phyloP scores from a whole-genome alignment of 2,888 invertebrate genomes.

The Ramazzottius varieornatus region DNA sequence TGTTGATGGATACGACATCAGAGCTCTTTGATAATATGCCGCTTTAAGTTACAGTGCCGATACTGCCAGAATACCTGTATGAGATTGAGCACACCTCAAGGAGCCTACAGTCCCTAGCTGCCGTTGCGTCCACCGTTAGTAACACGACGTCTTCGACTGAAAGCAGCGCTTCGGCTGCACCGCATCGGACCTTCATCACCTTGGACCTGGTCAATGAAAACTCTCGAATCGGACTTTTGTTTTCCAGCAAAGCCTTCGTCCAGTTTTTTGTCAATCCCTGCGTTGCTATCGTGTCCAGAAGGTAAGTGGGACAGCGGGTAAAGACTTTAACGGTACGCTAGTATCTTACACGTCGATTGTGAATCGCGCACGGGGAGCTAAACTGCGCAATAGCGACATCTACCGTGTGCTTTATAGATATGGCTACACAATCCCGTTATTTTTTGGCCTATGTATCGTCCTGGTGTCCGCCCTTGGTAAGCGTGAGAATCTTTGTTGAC shows the following conservation, averaged over 20 bases:
- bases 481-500: no score
- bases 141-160: background rate
- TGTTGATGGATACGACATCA: background rate
- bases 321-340: no score
- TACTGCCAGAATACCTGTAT: constrained; percentile 46
- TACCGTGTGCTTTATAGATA: background rate
- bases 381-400: background rate
- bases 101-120: background rate
- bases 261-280: constrained; percentile 49
- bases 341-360: no score
- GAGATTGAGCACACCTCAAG: constrained; percentile 16
- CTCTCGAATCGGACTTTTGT: constrained; percentile 21
- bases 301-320: no score
- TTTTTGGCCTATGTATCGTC: background rate
- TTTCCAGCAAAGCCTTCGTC: constrained; percentile 48
- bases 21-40: background rate
- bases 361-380: no score
- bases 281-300: constrained; percentile 37
- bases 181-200: background rate
- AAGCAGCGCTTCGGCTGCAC: background rate
- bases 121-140: background rate
- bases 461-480: background rate
- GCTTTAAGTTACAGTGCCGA: constrained; percentile 36
- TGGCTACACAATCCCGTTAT: background rate
- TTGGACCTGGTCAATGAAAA: constrained; percentile 14